Evolutionary conservation across 1,140 invertebrate species (phyloP).

Genomic region (Reticulitermes speratus): DNA sequence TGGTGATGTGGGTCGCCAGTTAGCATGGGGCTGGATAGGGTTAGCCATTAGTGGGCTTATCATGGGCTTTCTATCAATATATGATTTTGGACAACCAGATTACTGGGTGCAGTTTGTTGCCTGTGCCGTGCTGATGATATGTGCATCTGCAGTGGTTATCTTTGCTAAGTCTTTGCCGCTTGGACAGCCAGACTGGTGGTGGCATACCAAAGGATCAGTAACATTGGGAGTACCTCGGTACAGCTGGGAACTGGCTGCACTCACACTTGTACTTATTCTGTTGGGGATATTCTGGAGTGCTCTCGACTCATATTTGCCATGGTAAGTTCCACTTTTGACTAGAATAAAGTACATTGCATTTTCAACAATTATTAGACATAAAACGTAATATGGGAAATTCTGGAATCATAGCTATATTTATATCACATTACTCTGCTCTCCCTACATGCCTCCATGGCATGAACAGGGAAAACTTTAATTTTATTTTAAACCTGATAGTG

Average conservation of each 20-base stretch:
- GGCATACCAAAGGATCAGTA: constrained; percentile 71
- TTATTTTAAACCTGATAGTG: too few species aligned
- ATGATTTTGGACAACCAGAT: constrained; percentile 41
- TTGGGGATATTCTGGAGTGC: constrained; percentile 76
- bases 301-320: constrained; percentile 72
- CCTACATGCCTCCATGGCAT: too few species aligned
- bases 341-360: too few species aligned
- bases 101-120: constrained; percentile 57
- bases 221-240: constrained; percentile 72
- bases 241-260: constrained; percentile 65
- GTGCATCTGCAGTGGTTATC: constrained; percentile 64
- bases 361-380: too few species aligned
- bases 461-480: too few species aligned
- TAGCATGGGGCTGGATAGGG: constrained; percentile 72
- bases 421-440: too few species aligned
- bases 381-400: too few species aligned
- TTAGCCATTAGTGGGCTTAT: constrained; percentile 69
- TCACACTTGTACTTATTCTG: constrained; percentile 66
- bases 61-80: constrained; percentile 55
- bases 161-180: constrained; percentile 68
- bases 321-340: constrained; percentile 49
- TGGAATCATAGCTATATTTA: too few species aligned
- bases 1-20: constrained; percentile 76
- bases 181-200: constrained; percentile 78
- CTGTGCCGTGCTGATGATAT: constrained; percentile 59